Conservation (phyloP, 2,113 vertebrate genomes). For the Meleagris gallopavo region DNA sequence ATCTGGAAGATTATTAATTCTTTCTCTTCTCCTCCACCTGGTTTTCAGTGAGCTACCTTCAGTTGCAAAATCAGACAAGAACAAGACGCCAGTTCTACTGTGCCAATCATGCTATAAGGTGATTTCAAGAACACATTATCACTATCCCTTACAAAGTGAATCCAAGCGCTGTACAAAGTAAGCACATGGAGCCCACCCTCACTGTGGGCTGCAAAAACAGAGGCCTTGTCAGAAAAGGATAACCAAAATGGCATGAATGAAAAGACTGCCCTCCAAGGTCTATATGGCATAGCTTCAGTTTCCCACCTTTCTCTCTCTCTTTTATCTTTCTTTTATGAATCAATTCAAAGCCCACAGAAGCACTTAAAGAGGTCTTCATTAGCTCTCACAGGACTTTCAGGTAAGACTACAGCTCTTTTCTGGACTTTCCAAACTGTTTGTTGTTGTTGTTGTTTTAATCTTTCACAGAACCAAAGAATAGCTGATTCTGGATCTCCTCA, state of each 20-base stretch:
- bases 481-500: not conserved
- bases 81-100: not conserved
- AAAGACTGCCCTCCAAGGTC: not conserved
- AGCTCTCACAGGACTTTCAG: not conserved
- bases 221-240: not conserved
- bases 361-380: not conserved
- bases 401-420: not conserved
- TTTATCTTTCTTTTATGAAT: not conserved
- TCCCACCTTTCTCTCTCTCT: not conserved
- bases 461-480: not conserved
- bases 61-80: slow-evolving; percentile 11
- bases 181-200: not conserved
- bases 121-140: not conserved
- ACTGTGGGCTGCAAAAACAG: not conserved
- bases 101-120: not conserved
- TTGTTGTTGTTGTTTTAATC: not conserved
- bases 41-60: not conserved
- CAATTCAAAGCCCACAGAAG: not conserved
- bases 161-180: not conserved
- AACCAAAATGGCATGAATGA: not conserved
- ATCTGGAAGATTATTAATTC: slow-evolving; percentile 39
- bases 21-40: not conserved
- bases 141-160: not conserved
- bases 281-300: not conserved
- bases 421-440: not conserved